Percentiles rank a stretch among this genome's conserved stretches.
Conservation (phyloP, 2,797 vertebrate genomes). For the Malurus splendens region DNA sequence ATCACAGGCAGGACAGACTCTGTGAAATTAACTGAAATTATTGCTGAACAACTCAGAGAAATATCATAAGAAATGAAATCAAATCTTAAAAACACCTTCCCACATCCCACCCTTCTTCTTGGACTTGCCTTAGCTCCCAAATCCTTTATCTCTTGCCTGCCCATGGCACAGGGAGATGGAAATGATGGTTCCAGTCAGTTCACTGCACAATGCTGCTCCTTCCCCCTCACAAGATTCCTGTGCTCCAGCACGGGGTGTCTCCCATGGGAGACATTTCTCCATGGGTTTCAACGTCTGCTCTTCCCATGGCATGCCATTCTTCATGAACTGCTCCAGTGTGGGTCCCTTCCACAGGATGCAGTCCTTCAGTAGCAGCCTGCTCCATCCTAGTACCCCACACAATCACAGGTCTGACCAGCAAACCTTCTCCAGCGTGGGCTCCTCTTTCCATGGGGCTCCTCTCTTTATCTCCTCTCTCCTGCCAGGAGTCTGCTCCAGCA, state of each 20-base stretch:
- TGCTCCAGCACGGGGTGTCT: background rate
- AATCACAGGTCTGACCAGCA: background rate
- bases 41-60: background rate
- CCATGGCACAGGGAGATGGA: background rate
- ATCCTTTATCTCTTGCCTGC: accelerated
- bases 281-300: background rate
- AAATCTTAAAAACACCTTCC: background rate
- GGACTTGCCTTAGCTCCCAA: background rate
- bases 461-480: background rate
- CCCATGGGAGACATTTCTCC: background rate
- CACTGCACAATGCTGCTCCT: background rate
- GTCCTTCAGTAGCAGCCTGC: background rate
- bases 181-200: background rate
- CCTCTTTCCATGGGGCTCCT: background rate
- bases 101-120: background rate
- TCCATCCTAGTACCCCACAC: accelerated
- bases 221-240: background rate
- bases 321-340: accelerated
- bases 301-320: background rate
- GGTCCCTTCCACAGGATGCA: accelerated
- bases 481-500: background rate
- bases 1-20: background rate
- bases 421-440: background rate
- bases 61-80: background rate
- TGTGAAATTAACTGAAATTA: background rate